Base-by-base conservation (phyloP, 2,888 invertebrate species). In the Tyria jacobaeae region DNA sequence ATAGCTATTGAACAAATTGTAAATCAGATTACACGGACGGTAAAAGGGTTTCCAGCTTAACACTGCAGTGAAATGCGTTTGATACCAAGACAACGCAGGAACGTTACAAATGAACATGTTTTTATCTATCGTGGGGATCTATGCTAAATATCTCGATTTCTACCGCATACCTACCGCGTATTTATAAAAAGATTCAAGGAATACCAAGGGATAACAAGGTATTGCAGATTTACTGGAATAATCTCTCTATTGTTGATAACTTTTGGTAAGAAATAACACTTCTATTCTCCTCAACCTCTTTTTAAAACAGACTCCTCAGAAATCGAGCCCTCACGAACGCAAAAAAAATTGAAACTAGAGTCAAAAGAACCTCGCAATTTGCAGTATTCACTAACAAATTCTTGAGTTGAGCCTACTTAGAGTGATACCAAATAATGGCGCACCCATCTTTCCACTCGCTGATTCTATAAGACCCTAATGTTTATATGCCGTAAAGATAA, bases 371-470 rank as follows among this genome's bases (percentile, higher is more conserved):
- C n/a, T n/a, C n/a, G n/a, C n/a, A n/a, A n/a, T n/a, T n/a, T n/a
- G n/a, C n/a, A n/a, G 34, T 21, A 21, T 34, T 35, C 21, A 35
- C n/a, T 21, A 21, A 51, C 34, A 34, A 21, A 17, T 51, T 21
- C 21, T 51, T 51, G 21, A 51, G 34, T 34, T 3, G 3, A 10
- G n/a, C 5, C 31, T 31, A 31, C 27, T 35, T 35, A 51, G 35
- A 51, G 15, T 51, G 14, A 35, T 21, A 51, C 51, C 21, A 24
- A 51, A 10, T 51, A 6, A 7, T 21, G 14, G 25, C 25, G 6
- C 21, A 55, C 51, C 70, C 31, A 50, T 62, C 60, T 53, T 71
- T 64, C 74, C 47, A 37, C 54, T 68, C 68, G 63, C 56, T 51
- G 71, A 35, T 35, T 48, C 54, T 31, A 52, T 49, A 41, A 53